phyloP scores from a whole-genome alignment of 2,888 invertebrate species.

The Reticulitermes lucifugus region DNA sequence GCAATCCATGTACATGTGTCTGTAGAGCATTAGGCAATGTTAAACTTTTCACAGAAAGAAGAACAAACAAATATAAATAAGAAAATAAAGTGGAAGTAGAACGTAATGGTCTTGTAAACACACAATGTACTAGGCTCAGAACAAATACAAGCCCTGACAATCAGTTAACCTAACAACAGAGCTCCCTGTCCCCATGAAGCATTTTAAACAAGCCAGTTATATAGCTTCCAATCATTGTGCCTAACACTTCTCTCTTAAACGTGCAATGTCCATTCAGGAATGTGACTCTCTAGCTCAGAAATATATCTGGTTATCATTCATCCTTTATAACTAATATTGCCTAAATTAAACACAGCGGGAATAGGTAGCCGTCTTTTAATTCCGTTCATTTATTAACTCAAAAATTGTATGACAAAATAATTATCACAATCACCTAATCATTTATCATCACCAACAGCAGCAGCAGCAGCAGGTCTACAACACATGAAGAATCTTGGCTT shows the following conservation, averaged over 20 bases:
- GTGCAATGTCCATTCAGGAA: no score
- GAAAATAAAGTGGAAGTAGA: constrained; percentile 15
- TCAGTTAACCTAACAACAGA: not conserved
- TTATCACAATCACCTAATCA: no score
- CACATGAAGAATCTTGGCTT: no score
- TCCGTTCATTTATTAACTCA: no score
- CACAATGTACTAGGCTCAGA: constrained; percentile 2
- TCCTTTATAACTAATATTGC: no score
- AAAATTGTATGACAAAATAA: no score
- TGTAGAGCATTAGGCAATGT: constrained; percentile 15
- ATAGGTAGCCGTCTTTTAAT: no score
- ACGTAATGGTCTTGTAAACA: constrained; percentile 23
- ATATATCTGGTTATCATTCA: no score
- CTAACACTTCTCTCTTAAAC: not conserved
- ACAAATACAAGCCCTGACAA: constrained; percentile 24
- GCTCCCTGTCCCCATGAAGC: not conserved
- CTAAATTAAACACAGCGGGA: no score
- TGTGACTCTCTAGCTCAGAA: no score
- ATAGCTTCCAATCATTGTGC: not conserved
- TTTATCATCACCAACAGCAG: no score
- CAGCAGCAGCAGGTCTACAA: no score
- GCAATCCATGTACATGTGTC: constrained; percentile 24
- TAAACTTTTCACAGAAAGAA: constrained; percentile 21
- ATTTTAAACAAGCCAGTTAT: not conserved
- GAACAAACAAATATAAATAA: not conserved